Conservation (phyloP, 2,113 vertebrate species). For the Mirounga angustirostris region DNA sequence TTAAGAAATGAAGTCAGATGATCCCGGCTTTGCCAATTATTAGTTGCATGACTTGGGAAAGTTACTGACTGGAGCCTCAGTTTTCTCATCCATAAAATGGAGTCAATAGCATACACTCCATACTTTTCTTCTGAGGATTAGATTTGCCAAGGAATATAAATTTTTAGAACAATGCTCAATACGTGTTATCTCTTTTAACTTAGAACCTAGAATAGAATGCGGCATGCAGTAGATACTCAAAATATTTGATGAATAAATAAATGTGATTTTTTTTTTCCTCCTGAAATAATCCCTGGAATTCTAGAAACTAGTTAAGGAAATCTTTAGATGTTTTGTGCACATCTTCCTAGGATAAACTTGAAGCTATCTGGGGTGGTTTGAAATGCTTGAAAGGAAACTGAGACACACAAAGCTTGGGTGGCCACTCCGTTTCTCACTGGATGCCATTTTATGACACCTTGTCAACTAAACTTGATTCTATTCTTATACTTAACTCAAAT, state of each 20-base stretch:
- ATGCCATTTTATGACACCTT: background rate
- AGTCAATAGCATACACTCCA: background rate
- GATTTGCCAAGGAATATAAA: background rate
- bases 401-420: background rate
- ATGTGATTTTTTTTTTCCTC: background rate
- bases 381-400: background rate
- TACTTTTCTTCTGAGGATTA: background rate
- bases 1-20: background rate
- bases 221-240: background rate
- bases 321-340: background rate
- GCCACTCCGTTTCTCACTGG: background rate
- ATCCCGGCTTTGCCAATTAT: background rate
- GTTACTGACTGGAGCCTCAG: background rate
- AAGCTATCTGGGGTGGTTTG: background rate
- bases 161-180: background rate
- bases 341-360: background rate
- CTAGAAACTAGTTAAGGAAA: background rate
- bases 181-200: background rate
- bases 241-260: background rate
- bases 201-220: background rate
- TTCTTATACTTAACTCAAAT: background rate
- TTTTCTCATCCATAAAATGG: background rate
- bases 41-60: background rate
- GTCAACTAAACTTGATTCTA: background rate
- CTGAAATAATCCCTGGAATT: background rate